These are phyloP conservation scores for Bovichtus variegatus DNA, from an alignment of 2,797 vertebrate species.

Conservation along the genomic window DNA sequence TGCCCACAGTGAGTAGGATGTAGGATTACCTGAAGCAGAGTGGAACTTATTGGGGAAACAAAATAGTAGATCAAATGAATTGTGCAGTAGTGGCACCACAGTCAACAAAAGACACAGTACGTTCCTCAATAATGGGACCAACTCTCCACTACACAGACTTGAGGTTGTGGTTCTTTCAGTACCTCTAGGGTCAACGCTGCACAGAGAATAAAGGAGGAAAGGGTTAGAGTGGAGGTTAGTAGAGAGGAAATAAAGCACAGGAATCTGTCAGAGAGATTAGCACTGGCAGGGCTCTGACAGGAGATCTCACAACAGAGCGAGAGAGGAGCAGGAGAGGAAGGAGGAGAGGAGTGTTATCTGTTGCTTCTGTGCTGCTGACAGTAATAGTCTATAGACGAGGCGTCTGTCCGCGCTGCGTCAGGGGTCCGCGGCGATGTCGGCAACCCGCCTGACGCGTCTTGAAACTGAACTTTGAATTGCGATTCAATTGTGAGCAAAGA, in stretches of 20 bases:
- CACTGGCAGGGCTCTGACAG: conserved; percentile 67
- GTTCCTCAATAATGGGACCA: no score
- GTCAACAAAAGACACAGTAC: no score
- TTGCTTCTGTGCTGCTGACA: conserved; percentile 31
- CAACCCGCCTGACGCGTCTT: no score
- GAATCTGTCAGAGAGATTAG: conserved; percentile 53
- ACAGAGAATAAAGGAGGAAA: conserved; percentile 5
- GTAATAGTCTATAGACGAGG: conserved; percentile 10
- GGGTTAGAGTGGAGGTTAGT: neutral
- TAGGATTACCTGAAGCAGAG: neutral
- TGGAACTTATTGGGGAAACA: neutral
- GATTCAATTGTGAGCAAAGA: no score
- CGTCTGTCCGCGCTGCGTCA: no score
- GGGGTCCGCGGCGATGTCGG: no score
- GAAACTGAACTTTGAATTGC: no score
- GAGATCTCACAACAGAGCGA: conserved; percentile 49
- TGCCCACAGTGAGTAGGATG: neutral
- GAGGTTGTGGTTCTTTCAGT: conserved; percentile 1
- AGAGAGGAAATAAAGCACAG: conserved; percentile 31
- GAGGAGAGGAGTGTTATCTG: conserved; percentile 3
- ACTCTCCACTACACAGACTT: neutral
- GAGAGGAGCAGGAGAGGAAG: conserved; percentile 11
- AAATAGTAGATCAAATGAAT: no score
- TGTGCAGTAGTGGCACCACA: no score
- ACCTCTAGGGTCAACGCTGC: neutral